Evolutionary conservation across 2,888 invertebrate species (phyloP).

Genomic region (Amphimallon solstitiale): DNA sequence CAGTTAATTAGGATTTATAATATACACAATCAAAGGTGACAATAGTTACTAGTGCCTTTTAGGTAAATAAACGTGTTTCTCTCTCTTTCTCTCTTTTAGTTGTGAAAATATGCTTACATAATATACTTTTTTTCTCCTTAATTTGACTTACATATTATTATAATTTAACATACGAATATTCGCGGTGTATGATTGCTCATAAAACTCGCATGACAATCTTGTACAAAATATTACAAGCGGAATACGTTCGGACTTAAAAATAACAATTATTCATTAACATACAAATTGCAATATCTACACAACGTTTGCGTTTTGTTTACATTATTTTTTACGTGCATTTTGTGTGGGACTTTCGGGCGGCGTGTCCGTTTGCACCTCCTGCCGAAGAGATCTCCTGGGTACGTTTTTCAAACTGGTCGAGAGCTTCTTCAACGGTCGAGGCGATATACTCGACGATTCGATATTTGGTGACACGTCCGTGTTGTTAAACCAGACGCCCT

Average conservation of each 20-base stretch:
- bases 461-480: conserved; percentile 57
- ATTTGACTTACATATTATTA: not conserved
- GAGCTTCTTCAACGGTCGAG: conserved; percentile 76
- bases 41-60: not conserved
- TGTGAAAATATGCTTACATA: conserved; percentile 6
- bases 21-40: not conserved
- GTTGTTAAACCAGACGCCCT: conserved; percentile 61
- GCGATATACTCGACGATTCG: conserved; percentile 68
- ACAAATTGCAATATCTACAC: not conserved
- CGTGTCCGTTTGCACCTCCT: conserved; percentile 57
- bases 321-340: conserved; percentile 57
- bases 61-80: not conserved
- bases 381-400: conserved; percentile 57
- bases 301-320: not conserved
- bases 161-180: not conserved
- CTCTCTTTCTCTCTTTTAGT: not conserved
- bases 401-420: conserved; percentile 60
- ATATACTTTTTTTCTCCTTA: conserved; percentile 2
- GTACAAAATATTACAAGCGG: too few relatives aligned
- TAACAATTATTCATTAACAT: not conserved
- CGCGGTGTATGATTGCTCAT: not conserved
- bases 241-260: too few relatives aligned
- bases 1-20: too few relatives aligned
- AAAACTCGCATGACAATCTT: not conserved
- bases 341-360: conserved; percentile 62